These are phyloP conservation scores for Podarcis siculus DNA, from an alignment of 2,797 vertebrate genomes.

Conservation along the genomic window DNA sequence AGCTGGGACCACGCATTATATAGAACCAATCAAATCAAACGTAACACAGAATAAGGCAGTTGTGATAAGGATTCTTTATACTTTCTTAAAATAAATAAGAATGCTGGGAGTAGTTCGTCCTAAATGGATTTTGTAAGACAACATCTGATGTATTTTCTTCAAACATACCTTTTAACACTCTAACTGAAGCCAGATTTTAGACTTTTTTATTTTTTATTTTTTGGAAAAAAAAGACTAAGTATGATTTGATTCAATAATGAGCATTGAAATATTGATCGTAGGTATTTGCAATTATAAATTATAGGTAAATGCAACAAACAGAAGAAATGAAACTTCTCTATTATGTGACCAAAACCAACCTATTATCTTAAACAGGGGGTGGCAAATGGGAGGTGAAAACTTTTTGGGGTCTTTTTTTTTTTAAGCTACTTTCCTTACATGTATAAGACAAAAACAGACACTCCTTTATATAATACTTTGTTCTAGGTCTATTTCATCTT, in stretches of 20 bases:
- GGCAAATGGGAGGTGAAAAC: neutral
- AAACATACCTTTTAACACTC: constrained; percentile 19
- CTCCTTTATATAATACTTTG: neutral
- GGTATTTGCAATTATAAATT: neutral
- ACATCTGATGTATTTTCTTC: constrained; percentile 29
- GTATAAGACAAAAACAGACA: neutral
- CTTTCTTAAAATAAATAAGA: constrained; percentile 60
- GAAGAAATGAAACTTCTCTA: neutral
- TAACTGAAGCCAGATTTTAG: constrained; percentile 42
- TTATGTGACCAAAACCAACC: neutral
- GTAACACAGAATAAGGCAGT: constrained; percentile 54
- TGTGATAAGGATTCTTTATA: constrained; percentile 44
- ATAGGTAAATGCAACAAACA: neutral
- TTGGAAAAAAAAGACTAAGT: neutral
- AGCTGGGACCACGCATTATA: constrained; percentile 39
- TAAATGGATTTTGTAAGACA: constrained; percentile 47
- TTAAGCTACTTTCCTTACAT: neutral
- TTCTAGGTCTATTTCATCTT: constrained; percentile 18
- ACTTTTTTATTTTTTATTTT: constrained; percentile 1
- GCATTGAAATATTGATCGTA: constrained; percentile 1
- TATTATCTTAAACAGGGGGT: neutral
- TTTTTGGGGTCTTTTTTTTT: neutral
- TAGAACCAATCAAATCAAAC: constrained; percentile 62
- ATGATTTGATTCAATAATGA: constrained; percentile 32
- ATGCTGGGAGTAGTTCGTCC: constrained; percentile 35